Conservation (phyloP, 2,797 vertebrate species). For the Limosa lapponica region DNA sequence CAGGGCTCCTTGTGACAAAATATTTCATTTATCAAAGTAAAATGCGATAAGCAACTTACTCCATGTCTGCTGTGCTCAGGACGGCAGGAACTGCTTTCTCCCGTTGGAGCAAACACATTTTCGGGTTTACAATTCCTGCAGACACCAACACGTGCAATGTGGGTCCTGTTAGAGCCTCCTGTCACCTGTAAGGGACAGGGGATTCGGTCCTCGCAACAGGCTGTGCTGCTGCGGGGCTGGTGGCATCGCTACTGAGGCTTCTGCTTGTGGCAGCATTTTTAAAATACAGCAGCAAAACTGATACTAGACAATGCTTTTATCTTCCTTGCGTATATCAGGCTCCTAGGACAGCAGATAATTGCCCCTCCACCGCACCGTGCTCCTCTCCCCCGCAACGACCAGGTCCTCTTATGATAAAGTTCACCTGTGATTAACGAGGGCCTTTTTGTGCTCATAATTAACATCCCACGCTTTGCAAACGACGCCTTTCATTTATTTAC, state of each 20-base stretch:
- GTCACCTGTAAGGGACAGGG: background rate
- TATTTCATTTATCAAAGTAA: background rate
- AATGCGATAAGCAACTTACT: background rate
- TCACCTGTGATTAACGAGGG: background rate
- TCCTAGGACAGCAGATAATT: background rate
- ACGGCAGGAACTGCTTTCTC: background rate
- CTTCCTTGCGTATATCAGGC: accelerated
- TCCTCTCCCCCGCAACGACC: accelerated
- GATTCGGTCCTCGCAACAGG: background rate
- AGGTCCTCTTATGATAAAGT: background rate
- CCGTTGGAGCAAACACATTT: background rate
- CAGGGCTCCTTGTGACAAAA: background rate
- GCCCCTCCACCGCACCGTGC: accelerated
- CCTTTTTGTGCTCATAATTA: background rate
- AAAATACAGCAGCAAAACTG: background rate
- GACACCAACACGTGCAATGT: background rate
- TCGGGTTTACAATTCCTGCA: background rate
- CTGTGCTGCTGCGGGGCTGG: background rate
- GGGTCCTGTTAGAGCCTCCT: background rate
- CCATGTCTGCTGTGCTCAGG: background rate
- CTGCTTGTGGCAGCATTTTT: accelerated
- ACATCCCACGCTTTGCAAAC: background rate
- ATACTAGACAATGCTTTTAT: accelerated
- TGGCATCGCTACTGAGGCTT: background rate
- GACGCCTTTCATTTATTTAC: accelerated